Conservation (phyloP, 2,888 invertebrate species). For the Oscheius myriophilus region DNA sequence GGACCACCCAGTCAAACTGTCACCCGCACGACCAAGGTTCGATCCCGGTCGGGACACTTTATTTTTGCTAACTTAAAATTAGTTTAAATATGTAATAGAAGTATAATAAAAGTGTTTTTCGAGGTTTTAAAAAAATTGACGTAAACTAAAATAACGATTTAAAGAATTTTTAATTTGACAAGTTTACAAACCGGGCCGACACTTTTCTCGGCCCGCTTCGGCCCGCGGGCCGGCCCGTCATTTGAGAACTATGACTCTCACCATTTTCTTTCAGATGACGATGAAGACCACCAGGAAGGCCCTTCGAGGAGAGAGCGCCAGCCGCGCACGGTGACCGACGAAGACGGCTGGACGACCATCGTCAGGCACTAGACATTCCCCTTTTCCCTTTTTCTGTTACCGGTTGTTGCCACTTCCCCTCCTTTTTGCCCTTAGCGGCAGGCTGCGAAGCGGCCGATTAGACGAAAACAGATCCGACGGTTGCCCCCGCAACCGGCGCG, state of each 20-base stretch:
- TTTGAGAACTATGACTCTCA: background rate
- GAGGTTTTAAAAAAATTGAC: too few relatives aligned
- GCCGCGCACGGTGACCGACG: conserved; percentile 53
- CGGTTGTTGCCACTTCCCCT: background rate
- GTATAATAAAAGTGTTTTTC: too few relatives aligned
- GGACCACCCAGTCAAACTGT: too few relatives aligned
- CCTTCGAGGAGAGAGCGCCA: conserved; percentile 28
- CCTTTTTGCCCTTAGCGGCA: conserved; percentile 11
- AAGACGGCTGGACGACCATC: conserved; percentile 65
- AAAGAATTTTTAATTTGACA: too few relatives aligned
- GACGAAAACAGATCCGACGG: conserved; percentile 3
- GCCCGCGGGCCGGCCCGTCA: too few relatives aligned
- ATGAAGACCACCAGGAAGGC: conserved; percentile 7
- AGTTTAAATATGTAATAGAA: too few relatives aligned
- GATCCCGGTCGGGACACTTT: too few relatives aligned
- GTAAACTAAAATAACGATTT: too few relatives aligned
- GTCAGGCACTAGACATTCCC: conserved; percentile 29
- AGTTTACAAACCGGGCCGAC: too few relatives aligned
- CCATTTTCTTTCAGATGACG: conserved; percentile 14
- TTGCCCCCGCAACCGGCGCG: conserved; percentile 18
- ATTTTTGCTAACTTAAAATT: too few relatives aligned
- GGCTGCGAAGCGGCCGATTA: background rate
- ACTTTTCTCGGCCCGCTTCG: too few relatives aligned
- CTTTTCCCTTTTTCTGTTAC: background rate
- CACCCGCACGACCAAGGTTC: too few relatives aligned